Base-by-base conservation (phyloP, 1,140 invertebrate species). In the Eciton burchellii region DNA sequence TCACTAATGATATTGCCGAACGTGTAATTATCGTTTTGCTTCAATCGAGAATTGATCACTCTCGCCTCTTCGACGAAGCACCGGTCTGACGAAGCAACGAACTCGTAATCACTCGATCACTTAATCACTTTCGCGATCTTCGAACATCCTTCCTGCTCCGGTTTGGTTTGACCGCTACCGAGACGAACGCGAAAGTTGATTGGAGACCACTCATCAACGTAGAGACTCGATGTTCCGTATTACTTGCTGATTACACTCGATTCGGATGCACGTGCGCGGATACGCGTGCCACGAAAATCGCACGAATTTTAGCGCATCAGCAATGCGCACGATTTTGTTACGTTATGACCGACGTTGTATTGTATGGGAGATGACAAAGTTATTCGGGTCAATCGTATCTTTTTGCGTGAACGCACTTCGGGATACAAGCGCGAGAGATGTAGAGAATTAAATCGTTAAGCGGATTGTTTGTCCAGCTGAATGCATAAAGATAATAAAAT, bases 191-290 rank as follows among this genome's bases (percentile, higher is more conserved):
- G n/a, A 8, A 41, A n/a, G 19, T 54, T 54, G 26, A 4, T 9
- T n/a, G 66, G 16, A 11, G 9, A 29, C 19, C 35, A 8, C 8
- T 68, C 11, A 35, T 16, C 6, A n/a, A 8, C 8, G 49, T 54
- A 26, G n/a, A n/a, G 14, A 3, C 68, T 21, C 6, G 66, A 59
- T 14, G 26, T 35, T 57, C 16, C 9, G 45, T 12, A 65, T 60
- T 74, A 84, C 81, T 21, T 74, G 85, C 81, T 21, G 59, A 24
- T 43, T 77, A 24, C 60, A 65, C 47, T 79, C 82, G 71, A 87
- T 73, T 63, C 47, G 35, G 73, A 84, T 74, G 57, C 73, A 63
- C 12, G 73, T 59, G 84, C 81, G 74, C 74, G 62, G 26, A 21
- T 77, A 24, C 41, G n/a, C 52, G 66, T 49, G 65, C 26, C 65